phyloP scores from a whole-genome alignment of 30 jellyfish, hydroid and myxozoan genomes.

The Hydra vulgaris region DNA sequence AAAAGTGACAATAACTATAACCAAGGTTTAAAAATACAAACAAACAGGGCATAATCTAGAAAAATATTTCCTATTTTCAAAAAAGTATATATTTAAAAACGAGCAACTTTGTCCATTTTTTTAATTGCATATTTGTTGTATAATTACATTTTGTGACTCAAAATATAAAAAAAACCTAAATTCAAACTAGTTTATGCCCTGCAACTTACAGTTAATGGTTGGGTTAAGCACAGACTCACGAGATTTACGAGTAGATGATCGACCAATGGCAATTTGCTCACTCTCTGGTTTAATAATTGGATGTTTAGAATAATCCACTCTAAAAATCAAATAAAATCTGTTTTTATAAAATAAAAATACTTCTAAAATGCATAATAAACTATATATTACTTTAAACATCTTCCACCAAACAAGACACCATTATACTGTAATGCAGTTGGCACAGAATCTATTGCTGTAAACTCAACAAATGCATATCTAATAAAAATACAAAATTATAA shows the following conservation, averaged over 20 bases:
- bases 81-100: too few species aligned
- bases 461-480: conserved; percentile 63
- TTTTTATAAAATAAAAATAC: too few species aligned
- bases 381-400: conserved; percentile 43
- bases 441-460: conserved; percentile 53
- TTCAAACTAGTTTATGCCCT: neutral
- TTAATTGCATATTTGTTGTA: too few species aligned
- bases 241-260: conserved; percentile 23
- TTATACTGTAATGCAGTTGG: conserved; percentile 84
- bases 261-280: conserved; percentile 72
- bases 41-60: neutral
- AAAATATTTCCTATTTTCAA: neutral
- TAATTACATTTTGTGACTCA: too few species aligned
- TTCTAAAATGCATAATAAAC: neutral
- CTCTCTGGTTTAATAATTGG: conserved; percentile 73
- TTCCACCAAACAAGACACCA: conserved; percentile 76
- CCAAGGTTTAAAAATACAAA: neutral
- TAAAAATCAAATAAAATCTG: conserved; percentile 9
- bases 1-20: neutral
- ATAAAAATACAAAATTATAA: conserved; percentile 2
- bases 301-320: conserved; percentile 58
- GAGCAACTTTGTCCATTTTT: too few species aligned
- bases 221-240: conserved; percentile 27
- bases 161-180: too few species aligned
- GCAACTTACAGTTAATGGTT: conserved; percentile 25